Evolutionary conservation across 2,888 invertebrate species (phyloP).

Genomic region (Scaeva pyrastri): DNA sequence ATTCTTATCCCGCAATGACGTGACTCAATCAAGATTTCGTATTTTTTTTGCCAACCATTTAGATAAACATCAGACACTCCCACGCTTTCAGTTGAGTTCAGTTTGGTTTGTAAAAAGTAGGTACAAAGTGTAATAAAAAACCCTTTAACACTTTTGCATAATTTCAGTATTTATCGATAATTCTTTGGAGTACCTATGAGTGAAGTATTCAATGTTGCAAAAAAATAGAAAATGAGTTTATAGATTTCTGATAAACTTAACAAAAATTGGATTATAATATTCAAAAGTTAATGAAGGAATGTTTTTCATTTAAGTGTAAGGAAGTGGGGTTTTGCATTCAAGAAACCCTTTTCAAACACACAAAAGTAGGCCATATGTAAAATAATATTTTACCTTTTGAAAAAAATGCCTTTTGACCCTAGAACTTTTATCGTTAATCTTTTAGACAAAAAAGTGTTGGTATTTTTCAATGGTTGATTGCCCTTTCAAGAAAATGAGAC

Average conservation of each 20-base stretch:
- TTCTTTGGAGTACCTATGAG: background rate
- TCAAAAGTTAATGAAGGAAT: no score
- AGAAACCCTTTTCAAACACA: no score
- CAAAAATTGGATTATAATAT: no score
- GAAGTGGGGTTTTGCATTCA: no score
- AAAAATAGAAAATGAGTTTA: background rate
- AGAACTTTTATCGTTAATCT: no score
- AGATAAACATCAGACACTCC: conserved; percentile 71
- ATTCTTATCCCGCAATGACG: conserved; percentile 47
- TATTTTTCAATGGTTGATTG: no score
- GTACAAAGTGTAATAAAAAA: conserved; percentile 49
- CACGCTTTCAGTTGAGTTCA: conserved; percentile 37
- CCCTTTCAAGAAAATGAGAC: no score
- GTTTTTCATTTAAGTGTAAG: no score
- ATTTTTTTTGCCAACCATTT: conserved; percentile 58
- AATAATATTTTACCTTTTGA: no score
- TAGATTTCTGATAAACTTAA: background rate
- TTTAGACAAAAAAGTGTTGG: no score
- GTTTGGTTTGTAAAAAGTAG: conserved; percentile 7
- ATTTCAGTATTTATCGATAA: conserved; percentile 37
- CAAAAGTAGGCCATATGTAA: no score
- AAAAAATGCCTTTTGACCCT: no score
- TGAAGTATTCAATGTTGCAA: conserved; percentile 8
- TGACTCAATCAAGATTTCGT: conserved; percentile 67
- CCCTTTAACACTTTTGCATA: conserved; percentile 60